A percentile compares a stretch with the other conserved stretches of the same genome.
Evolutionary conservation across 2,113 vertebrate genomes (phyloP).

Genomic region (Hylia prasina): DNA sequence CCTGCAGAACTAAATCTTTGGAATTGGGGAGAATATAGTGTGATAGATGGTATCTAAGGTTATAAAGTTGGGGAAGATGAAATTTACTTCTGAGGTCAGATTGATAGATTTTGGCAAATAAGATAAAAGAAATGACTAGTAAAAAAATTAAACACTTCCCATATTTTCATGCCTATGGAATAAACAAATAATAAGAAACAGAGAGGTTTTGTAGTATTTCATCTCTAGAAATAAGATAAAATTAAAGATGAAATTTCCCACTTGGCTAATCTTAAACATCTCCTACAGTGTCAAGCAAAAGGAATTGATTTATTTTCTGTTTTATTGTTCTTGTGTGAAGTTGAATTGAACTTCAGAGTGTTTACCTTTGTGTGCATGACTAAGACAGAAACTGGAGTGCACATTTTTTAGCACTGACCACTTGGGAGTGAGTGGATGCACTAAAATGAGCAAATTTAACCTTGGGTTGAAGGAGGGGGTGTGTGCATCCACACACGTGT

Average conservation of each 20-base stretch:
- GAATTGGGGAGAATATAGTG: background rate
- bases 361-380: background rate
- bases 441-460: background rate
- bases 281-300: background rate
- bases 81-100: background rate
- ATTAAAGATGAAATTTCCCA: slow-evolving; percentile 12
- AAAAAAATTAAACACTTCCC: background rate
- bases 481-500: background rate
- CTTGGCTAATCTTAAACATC: slow-evolving; percentile 21
- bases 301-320: background rate
- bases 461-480: background rate
- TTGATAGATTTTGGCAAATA: slow-evolving; percentile 27
- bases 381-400: background rate
- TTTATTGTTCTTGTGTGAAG: background rate
- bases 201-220: background rate
- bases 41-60: background rate
- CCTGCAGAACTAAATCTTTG: background rate
- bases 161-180: slow-evolving; percentile 9
- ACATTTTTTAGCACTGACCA: background rate
- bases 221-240: slow-evolving; percentile 10
- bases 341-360: background rate
- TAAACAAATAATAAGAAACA: slow-evolving; percentile 12
- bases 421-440: background rate
- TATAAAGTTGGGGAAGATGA: background rate
- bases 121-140: background rate